A percentile compares a stretch with the other conserved stretches of the same genome.
Conservation (phyloP, 2,113 vertebrate species). For the Neoarius graeffei region DNA sequence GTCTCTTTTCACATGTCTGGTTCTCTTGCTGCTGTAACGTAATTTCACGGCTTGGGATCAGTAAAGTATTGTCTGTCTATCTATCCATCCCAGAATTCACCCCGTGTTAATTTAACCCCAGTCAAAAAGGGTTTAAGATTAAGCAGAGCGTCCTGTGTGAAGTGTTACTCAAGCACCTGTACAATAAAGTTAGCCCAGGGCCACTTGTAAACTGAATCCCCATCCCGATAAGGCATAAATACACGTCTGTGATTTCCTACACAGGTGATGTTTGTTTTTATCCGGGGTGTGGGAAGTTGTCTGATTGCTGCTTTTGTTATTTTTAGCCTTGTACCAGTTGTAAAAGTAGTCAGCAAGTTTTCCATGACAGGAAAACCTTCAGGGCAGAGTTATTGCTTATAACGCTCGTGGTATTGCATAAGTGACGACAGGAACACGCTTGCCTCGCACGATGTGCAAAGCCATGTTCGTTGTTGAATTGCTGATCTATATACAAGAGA, state of each 20-base stretch:
- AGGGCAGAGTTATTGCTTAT: background rate
- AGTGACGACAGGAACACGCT: background rate
- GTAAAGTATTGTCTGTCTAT: too few species aligned
- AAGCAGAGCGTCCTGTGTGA: too few species aligned
- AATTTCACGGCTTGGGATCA: too few species aligned
- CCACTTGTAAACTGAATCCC: background rate
- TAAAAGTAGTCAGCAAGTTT: background rate
- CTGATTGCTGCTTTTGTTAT: background rate
- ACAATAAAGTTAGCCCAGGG: background rate
- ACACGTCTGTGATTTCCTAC: background rate
- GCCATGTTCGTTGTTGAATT: background rate
- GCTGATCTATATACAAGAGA: background rate
- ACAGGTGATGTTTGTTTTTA: background rate
- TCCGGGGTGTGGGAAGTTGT: background rate
- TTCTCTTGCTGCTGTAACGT: too few species aligned
- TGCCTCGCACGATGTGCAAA: background rate
- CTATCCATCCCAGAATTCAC: too few species aligned
- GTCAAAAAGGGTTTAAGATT: too few species aligned
- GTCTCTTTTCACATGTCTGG: too few species aligned
- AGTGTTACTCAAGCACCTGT: too few species aligned
- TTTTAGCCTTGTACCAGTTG: background rate
- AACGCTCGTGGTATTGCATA: background rate
- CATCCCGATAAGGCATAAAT: fast-evolving
- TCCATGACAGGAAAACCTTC: background rate
- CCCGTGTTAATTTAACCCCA: too few species aligned